Conservation (phyloP, 2,888 invertebrate species). For the Polyommatus icarus region DNA sequence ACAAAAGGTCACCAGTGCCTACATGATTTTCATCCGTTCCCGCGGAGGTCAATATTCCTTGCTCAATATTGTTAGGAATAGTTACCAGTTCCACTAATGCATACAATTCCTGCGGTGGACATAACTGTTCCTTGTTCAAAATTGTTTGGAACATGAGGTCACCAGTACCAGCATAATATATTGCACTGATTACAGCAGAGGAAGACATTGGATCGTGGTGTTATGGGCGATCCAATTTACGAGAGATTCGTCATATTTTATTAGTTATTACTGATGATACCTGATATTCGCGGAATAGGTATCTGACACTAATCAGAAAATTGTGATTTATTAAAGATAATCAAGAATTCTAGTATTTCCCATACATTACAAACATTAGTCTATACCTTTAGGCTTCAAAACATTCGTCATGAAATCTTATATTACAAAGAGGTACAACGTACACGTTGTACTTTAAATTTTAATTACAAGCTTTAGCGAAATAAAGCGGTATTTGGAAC, state of each 20-base stretch:
- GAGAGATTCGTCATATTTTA: too few relatives aligned
- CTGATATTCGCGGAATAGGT: neutral
- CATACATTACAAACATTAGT: too few relatives aligned
- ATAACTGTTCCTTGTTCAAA: neutral
- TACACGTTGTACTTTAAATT: conserved; percentile 19
- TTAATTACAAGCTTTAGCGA: conserved; percentile 23
- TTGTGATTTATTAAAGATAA: too few relatives aligned
- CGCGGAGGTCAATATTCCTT: too few relatives aligned
- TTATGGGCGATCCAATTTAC: too few relatives aligned
- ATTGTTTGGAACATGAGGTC: neutral
- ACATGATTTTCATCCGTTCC: too few relatives aligned
- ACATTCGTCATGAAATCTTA: conserved; percentile 17
- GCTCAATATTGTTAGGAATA: too few relatives aligned
- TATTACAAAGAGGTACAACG: neutral
- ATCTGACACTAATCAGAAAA: neutral
- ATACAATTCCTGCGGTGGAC: too few relatives aligned
- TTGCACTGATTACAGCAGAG: neutral
- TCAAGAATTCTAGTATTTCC: neutral
- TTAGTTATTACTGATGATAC: too few relatives aligned
- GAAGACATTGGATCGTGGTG: neutral
- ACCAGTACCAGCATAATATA: too few relatives aligned
- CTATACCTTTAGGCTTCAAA: neutral
- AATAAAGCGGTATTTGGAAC: conserved; percentile 25
- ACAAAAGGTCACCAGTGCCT: too few relatives aligned
- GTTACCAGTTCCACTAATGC: too few relatives aligned